Conservation (phyloP, 2,113 vertebrate species). For the Vombatus ursinus region DNA sequence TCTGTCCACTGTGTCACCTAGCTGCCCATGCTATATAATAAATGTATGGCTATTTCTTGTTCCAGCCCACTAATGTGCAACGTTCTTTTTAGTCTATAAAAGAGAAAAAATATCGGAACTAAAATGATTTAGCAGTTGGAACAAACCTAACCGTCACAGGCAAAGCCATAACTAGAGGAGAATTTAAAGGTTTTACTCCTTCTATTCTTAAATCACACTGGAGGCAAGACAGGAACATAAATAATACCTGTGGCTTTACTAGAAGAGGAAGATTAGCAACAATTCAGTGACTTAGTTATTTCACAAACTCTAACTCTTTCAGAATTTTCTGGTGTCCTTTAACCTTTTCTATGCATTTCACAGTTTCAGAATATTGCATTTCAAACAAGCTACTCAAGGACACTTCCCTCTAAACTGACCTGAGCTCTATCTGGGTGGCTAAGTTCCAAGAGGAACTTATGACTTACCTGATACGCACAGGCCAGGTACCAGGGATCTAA, state of each 20-base stretch:
- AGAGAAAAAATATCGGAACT: conserved; percentile 45
- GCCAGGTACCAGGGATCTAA: neutral
- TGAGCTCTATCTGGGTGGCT: neutral
- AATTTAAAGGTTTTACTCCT: neutral
- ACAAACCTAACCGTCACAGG: neutral
- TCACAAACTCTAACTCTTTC: neutral
- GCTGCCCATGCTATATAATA: neutral
- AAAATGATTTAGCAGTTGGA: neutral
- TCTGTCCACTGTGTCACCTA: neutral
- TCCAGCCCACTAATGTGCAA: neutral
- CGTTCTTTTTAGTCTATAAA: neutral
- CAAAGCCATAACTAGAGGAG: neutral
- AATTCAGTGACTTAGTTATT: neutral
- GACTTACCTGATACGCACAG: neutral
- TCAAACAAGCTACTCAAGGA: conserved; percentile 10
- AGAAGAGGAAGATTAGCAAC: neutral
- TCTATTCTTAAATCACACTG: conserved; percentile 17
- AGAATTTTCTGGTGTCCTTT: neutral
- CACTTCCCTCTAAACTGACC: neutral
- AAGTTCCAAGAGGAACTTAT: neutral
- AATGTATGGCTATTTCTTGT: neutral
- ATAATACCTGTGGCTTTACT: neutral
- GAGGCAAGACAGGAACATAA: conserved; percentile 28
- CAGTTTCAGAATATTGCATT: conserved; percentile 26
- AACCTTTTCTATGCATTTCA: neutral